Evolutionary conservation across 2,888 invertebrate species (phyloP).

Genomic region (Hypselothyrea guttata): DNA sequence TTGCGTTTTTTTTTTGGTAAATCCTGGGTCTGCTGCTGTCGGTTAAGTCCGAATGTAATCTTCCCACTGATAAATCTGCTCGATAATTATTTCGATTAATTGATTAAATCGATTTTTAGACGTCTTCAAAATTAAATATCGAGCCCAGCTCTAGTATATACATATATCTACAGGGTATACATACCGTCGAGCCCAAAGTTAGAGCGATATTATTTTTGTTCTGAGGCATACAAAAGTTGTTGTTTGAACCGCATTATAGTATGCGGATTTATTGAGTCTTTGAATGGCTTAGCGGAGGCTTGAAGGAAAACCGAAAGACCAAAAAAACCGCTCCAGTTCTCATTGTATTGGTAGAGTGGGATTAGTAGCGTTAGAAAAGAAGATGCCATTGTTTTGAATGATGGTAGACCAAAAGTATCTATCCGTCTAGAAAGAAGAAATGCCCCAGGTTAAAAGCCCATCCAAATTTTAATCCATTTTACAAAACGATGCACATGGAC

Average conservation of each 20-base stretch:
- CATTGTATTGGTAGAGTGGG: conserved; percentile 27
- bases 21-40: too few relatives aligned
- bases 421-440: conserved; percentile 35
- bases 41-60: too few relatives aligned
- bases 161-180: too few relatives aligned
- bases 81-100: too few relatives aligned
- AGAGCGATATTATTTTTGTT: too few relatives aligned
- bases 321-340: conserved; percentile 13
- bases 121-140: too few relatives aligned
- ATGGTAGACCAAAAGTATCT: conserved; percentile 2
- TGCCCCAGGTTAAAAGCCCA: conserved; percentile 28
- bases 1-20: too few relatives aligned
- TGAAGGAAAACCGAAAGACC: conserved; percentile 4
- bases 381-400: too few relatives aligned
- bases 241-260: conserved; percentile 18
- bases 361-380: conserved; percentile 17
- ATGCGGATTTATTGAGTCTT: conserved; percentile 12
- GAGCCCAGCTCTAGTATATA: too few relatives aligned
- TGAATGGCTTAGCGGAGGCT: neutral
- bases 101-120: too few relatives aligned
- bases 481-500: conserved; percentile 30
- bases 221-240: neutral
- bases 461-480: conserved; percentile 58
- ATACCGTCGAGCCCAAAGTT: too few relatives aligned
- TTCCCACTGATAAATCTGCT: too few relatives aligned